Base-by-base conservation (phyloP, 2,888 invertebrate genomes). In the Cryptus armator region DNA sequence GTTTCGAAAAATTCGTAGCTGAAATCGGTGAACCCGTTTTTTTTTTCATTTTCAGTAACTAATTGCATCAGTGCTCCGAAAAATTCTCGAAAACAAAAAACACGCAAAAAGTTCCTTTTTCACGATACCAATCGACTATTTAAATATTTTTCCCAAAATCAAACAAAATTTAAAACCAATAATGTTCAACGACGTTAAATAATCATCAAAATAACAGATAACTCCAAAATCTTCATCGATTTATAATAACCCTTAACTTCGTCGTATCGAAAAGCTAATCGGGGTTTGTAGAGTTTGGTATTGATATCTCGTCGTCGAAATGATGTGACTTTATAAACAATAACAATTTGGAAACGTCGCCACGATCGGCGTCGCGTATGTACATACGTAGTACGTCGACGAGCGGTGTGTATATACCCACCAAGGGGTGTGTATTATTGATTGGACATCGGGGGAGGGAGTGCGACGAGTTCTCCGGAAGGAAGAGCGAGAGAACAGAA, bases 371-470 rank as follows among this genome's bases (percentile, higher is more conserved):
- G 29, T 59, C 19, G 12, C 10, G 59, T 86, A 85, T 85, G 84
- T 83, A 84, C 85, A 86, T 76, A 89, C 75, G 75, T 85, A 83
- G 77, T 86, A 84, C 82, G 84, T 83, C 88, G 81, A 86, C 62
- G 46, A 44, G 37, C 29, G 14, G 37, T 14, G 24, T 56, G 16
- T 66, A 44, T 24, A 24, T 14, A 37, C 37, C 37, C 51, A n/a
- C 32, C 44, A 24, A 67, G 81, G 75, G 87, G 86, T 89, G 89
- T 90, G 88, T 89, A 89, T 90, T 92, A 93, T 93, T 89, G 93
- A 93, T 93, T 91, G 91, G 90, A 92, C 90, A 90, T 90, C 90
- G 90, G 89, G 80, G 87, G 81, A 37, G 87, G 81, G 78, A 84
- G 72, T 85, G 83, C 86, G 84, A 87, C 81, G 85, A 53, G 82